These are phyloP conservation scores for Quadroppia sp. DNA, from an alignment of 2,888 invertebrate genomes.

Conservation along the genomic window DNA sequence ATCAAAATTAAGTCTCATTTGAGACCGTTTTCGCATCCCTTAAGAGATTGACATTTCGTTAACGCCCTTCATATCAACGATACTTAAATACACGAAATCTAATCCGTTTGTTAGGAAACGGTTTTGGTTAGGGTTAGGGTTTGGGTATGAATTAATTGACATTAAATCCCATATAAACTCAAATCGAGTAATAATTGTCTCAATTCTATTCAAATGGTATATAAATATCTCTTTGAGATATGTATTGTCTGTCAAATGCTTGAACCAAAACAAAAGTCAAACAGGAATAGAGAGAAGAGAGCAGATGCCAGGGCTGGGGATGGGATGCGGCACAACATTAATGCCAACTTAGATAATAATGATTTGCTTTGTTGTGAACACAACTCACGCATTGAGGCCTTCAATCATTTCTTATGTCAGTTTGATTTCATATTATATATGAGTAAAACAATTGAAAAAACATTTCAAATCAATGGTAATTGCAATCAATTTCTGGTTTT, in stretches of 20 bases:
- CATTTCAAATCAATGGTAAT: conserved; percentile 13
- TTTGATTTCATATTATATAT: conserved; percentile 10
- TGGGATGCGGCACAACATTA: neutral
- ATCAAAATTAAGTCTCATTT: too few species aligned
- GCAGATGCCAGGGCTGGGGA: neutral
- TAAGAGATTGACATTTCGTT: conserved; percentile 23
- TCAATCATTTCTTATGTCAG: conserved; percentile 33
- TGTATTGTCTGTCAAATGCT: neutral
- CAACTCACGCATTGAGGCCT: conserved; percentile 24
- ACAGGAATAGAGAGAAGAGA: neutral
- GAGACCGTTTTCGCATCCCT: neutral
- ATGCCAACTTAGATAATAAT: neutral
- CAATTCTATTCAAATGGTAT: neutral
- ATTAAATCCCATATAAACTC: neutral
- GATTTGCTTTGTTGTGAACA: neutral
- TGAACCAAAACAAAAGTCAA: neutral
- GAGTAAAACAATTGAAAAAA: neutral
- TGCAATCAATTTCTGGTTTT: conserved; percentile 10
- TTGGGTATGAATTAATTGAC: neutral
- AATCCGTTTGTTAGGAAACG: neutral
- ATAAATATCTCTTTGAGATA: neutral
- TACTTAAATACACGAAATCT: too few species aligned
- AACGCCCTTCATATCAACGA: conserved; percentile 26
- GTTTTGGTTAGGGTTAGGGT: neutral
- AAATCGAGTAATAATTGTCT: neutral